Conservation (phyloP, 2,888 invertebrate species). For the Rhodophaea formosa region DNA sequence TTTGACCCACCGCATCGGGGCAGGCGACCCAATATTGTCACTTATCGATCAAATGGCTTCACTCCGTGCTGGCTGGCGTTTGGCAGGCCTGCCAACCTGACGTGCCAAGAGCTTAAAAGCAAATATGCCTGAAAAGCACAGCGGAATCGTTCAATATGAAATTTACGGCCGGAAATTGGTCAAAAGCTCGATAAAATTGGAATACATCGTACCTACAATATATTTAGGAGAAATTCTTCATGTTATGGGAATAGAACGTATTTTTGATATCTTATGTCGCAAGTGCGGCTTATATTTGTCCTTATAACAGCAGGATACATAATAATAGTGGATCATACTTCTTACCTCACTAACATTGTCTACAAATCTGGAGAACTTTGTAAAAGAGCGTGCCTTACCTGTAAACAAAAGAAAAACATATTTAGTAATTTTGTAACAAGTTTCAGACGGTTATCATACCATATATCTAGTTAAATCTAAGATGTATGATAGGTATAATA, state of each 20-base stretch:
- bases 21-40: conserved; percentile 1
- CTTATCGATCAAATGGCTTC: conserved; percentile 10
- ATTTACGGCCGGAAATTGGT: neutral
- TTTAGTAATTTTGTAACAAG: neutral
- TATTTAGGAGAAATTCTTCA: too few species aligned
- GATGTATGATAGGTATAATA: too few species aligned
- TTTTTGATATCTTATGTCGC: too few species aligned
- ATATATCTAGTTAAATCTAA: too few species aligned
- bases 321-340: too few species aligned
- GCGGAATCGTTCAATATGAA: neutral
- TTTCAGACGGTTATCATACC: too few species aligned
- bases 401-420: neutral
- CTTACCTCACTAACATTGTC: too few species aligned
- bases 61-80: neutral
- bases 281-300: too few species aligned
- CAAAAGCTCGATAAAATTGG: neutral
- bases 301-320: too few species aligned
- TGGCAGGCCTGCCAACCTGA: conserved; percentile 14
- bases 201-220: too few species aligned
- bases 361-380: too few species aligned
- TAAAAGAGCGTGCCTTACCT: neutral
- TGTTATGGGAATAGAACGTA: too few species aligned
- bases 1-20: neutral
- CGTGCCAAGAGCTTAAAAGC: conserved; percentile 11
- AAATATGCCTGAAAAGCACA: neutral